These are phyloP conservation scores for Harpegnathos saltator DNA, from an alignment of 1,140 invertebrate species.

Conservation along the genomic window DNA sequence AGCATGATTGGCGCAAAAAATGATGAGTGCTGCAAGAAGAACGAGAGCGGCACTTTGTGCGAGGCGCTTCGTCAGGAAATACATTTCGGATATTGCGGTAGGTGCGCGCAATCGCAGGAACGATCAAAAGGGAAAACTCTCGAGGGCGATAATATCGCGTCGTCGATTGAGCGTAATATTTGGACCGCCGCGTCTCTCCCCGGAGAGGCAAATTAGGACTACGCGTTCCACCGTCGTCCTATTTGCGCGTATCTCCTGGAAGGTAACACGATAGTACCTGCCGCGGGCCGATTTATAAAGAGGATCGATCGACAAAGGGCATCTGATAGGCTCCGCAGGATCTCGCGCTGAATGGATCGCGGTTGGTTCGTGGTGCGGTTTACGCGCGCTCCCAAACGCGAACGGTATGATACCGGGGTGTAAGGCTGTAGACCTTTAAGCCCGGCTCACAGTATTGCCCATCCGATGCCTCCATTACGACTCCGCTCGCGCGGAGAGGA, in stretches of 20 bases:
- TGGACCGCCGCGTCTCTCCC: conserved; percentile 38
- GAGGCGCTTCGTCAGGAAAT: too few species aligned
- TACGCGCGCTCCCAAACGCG: conserved; percentile 68
- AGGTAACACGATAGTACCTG: conserved; percentile 70
- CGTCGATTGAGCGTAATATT: conserved; percentile 38
- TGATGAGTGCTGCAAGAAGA: not conserved
- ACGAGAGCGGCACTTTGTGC: too few species aligned
- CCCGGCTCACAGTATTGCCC: conserved; percentile 50
- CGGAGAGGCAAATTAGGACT: conserved; percentile 59
- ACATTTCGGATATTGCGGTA: too few species aligned
- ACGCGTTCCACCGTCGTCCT: conserved; percentile 38
- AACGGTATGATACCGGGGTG: conserved; percentile 70
- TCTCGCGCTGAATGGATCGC: conserved; percentile 71
- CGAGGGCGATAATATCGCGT: too few species aligned
- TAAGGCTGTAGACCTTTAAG: conserved; percentile 70
- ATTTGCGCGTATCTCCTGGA: conserved; percentile 35
- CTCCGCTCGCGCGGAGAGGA: not conserved
- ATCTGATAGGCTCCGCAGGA: conserved; percentile 72
- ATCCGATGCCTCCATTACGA: not conserved
- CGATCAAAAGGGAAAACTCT: too few species aligned
- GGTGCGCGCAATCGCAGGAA: too few species aligned
- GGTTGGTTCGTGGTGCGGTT: conserved; percentile 70
- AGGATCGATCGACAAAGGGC: conserved; percentile 76
- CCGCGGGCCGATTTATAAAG: conserved; percentile 72
- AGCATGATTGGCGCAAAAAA: conserved; percentile 6